Base-by-base conservation (phyloP, 2,888 invertebrate species). In the Apotomis betuletana region DNA sequence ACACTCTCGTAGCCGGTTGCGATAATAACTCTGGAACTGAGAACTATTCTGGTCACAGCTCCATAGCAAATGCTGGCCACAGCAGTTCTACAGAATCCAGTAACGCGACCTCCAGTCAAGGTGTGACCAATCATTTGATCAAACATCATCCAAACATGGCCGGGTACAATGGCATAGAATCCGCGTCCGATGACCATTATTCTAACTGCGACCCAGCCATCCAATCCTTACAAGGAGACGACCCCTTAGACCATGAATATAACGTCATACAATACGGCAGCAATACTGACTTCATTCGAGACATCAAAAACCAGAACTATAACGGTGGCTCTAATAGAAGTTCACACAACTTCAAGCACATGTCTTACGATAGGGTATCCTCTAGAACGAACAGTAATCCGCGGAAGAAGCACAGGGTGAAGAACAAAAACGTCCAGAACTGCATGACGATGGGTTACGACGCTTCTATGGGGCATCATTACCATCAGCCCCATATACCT, bases 11-110 rank as follows among this genome's bases (percentile, higher is more conserved):
- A 68, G 94, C 89, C 36, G 90, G 90, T 65, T 95, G 95, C 79
- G 95, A 95, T 78, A 95, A 93, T 77, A 95, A 95, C 79, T 95
- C 95, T 0, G 95, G 95, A 57, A 95, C 95, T 5, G 95, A 95
- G 81, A 95, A 95, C 77, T 95, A 95, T 74, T 95, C 95, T 4
- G 92, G 95, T 0, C 95, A 95, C 78, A 92, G 95, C 79, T 95
- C 95, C 9, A 94, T 94, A 76, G 94, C 93, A 3, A 94, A 93
- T 76, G 93, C 93, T 64, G 94, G 93, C 0, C 94, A 94, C 69
- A 94, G 94, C 76, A 93, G 93, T 74, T 94, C 93, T 0, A 94
- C 94, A 0, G 94, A 94, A 79, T 94, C 94, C 0, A 94, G 94
- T 75, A 93, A 94, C 75, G 94, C 94, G 0, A 88, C 93, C 0